Conservation (phyloP, 1,140 invertebrate species). For the Zelostemma sp. region DNA sequence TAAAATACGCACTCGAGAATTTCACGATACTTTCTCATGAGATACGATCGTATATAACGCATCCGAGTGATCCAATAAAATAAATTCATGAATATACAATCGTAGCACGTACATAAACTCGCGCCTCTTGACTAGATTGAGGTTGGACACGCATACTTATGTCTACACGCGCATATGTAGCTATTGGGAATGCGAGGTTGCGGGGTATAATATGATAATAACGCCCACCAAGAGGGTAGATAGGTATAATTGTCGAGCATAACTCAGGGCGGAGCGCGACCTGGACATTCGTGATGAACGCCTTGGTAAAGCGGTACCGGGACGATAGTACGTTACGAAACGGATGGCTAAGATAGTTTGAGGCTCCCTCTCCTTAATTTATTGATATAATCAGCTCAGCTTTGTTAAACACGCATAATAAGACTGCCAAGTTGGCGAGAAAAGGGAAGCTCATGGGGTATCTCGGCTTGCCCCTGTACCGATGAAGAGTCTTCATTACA, state of each 20-base stretch:
- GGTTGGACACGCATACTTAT: constrained; percentile 27
- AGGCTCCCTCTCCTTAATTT: constrained; percentile 57
- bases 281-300: constrained; percentile 66
- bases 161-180: constrained; percentile 26
- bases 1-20: too few relatives aligned
- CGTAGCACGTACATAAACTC: constrained; percentile 21
- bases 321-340: constrained; percentile 45
- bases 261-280: constrained; percentile 64
- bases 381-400: constrained; percentile 68
- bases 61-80: background rate
- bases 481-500: constrained; percentile 58
- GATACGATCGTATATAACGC: too few relatives aligned
- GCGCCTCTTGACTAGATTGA: constrained; percentile 29
- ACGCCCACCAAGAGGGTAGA: constrained; percentile 59
- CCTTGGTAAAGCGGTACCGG: constrained; percentile 58
- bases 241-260: constrained; percentile 68
- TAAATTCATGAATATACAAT: background rate
- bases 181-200: constrained; percentile 48
- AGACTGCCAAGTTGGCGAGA: constrained; percentile 46
- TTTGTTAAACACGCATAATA: constrained; percentile 65
- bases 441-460: constrained; percentile 15
- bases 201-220: constrained; percentile 66
- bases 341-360: constrained; percentile 16
- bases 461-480: constrained; percentile 51
- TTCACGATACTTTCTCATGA: too few relatives aligned